These are phyloP conservation scores for Podarcis muralis DNA, from an alignment of 2,113 vertebrate species.

Conservation along the genomic window DNA sequence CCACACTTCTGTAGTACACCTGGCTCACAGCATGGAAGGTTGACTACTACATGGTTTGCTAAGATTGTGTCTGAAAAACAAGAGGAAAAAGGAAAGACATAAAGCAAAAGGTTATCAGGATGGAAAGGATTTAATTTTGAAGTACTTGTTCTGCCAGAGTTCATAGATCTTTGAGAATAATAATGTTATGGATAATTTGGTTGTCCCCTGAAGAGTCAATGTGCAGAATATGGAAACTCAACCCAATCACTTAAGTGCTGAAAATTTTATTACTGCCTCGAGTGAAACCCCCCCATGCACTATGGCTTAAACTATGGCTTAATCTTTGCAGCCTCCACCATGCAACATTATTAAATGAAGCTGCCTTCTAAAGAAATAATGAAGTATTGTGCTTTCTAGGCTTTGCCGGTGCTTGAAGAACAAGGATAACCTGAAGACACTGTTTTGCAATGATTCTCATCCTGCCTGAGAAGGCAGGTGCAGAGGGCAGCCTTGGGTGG, in stretches of 20 bases:
- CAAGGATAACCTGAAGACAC: neutral
- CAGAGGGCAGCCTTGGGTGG: neutral
- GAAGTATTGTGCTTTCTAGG: neutral
- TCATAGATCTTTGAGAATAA: slow-evolving; percentile 58
- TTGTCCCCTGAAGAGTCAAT: slow-evolving; percentile 45
- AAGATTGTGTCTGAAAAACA: neutral
- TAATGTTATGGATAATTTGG: slow-evolving; percentile 56
- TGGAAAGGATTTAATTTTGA: slow-evolving; percentile 55
- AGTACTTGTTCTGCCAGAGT: slow-evolving; percentile 52
- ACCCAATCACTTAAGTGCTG: slow-evolving; percentile 36
- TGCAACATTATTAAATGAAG: slow-evolving; percentile 40
- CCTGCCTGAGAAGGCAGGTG: neutral
- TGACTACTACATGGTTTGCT: neutral
- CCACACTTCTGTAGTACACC: neutral
- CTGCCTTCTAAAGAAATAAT: slow-evolving; percentile 27
- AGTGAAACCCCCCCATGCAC: slow-evolving; percentile 36
- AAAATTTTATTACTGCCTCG: slow-evolving; percentile 41
- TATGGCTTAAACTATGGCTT: slow-evolving; percentile 1
- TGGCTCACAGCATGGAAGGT: neutral
- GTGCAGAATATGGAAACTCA: slow-evolving; percentile 52
- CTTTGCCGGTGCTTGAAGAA: neutral
- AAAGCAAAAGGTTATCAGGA: slow-evolving; percentile 47
- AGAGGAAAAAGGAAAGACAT: neutral
- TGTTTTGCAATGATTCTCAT: neutral
- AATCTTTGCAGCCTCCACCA: slow-evolving; percentile 25